Base-by-base conservation (phyloP, 2,888 invertebrate genomes). In the Hirtodrosophila alboralis region DNA sequence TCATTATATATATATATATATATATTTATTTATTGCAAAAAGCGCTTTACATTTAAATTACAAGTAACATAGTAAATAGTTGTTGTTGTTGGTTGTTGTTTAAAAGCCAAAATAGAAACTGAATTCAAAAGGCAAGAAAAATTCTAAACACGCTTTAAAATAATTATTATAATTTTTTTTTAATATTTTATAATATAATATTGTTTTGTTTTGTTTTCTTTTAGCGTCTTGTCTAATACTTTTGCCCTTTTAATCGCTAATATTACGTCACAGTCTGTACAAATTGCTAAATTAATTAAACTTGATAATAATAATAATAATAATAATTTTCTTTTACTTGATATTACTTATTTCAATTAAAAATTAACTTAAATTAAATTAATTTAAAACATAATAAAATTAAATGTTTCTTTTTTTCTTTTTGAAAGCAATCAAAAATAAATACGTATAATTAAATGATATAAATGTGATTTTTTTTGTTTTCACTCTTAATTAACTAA, bases 11-110 rank as follows among this genome's bases (percentile, higher is more conserved):
- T 14, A n/a, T n/a, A n/a, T n/a, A 86, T 67, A 40, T 18, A 18
- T 18, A 86, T 67, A 44, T 70, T 89, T 90, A n/a, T n/a, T 88
- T 87, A 89, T 90, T 90, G 89, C 90, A 90, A 90, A 90, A 90
- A 89, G 90, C 90, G 90, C 90, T 90, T 89, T 88, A 89, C 89
- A 88, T 64, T n/a, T 36, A 58, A 26, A 71, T 77, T 79, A 83
- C 65, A 85, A 64, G 48, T 84, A 80, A 80, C 73, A 85, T 84
- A 75, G 67, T 18, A 36, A 26, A 49, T 53, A 58, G 65, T 59
- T 65, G 37, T 52, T 43, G 16, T 21, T n/a, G 5, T 41, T 53
- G 54, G 65, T 63, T 65, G 37, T 52, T 41, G 16, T 18, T 40
- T 34, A 65, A 43, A 51, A 59, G 28, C 45, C 51, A 58, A 65